Base-by-base conservation (phyloP, 2,888 invertebrate species). In the Synanthedon formicaeformis region DNA sequence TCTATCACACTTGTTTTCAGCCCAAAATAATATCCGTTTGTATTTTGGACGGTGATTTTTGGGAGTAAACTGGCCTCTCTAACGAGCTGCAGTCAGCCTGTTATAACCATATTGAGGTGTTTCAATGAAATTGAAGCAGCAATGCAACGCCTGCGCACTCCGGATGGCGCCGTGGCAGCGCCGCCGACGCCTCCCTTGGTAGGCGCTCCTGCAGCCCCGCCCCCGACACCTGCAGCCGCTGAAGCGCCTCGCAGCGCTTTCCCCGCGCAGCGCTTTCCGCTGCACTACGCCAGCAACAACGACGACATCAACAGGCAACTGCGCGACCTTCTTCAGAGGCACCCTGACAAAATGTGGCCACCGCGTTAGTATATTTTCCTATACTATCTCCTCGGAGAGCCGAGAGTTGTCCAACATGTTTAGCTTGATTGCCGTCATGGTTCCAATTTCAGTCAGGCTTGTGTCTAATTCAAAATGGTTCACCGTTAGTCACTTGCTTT, bases 281-380 rank as follows among this genome's bases (percentile, higher is more conserved):
- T 81, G 41, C 89, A 88, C 68, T 82, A 90, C 59, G 89, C 88
- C 65, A 76, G 71, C 62, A 77, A 71, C 57, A 77, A 71, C 56
- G 82, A 82, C 53, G 81, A 84, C 62, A 79, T 92, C 67, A 93
- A 93, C 67, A 88, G 93, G 4, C 96, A 96, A 67, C 84, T 96
- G 50, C 83, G 96, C 34, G 95, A 96, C 71, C 78, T 96, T 58
- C 84, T 96, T 53, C 95, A 95, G 71, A 86, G 94, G 51, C 94
- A 94, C 65, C 93, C 94, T 56, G 90, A 87, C 48, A 87, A 90
- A 62, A 84, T 90, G 68, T 91, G 91, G 90, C 84, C 89, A 5
- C 88, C 88, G 41, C 86, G 86, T 85, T 53, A 74, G 84, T 80
- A 40, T 34, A 34, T 34, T 34, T 34, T 6, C 2, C 34, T 2